These are phyloP conservation scores for Engraulis encrasicolus DNA, from an alignment of 2,113 vertebrate genomes.

Conservation along the genomic window DNA sequence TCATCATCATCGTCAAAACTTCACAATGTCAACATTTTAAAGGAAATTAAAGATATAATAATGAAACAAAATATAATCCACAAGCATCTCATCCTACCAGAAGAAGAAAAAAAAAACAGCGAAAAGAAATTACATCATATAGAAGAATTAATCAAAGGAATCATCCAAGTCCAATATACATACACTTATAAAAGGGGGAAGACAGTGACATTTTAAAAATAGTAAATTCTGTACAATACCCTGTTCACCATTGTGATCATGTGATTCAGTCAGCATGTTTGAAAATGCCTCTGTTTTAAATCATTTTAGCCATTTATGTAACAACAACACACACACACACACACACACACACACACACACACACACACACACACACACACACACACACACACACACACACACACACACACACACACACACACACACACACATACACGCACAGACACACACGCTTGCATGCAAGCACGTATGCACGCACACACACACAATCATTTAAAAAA, in stretches of 20 bases:
- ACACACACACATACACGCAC: too few species aligned
- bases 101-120: background rate
- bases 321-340: too few species aligned
- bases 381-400: background rate
- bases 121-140: background rate
- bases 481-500: too few species aligned
- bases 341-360: background rate
- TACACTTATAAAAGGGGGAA: background rate
- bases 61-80: background rate
- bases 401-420: background rate
- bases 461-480: too few species aligned
- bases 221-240: conserved; percentile 2
- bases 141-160: background rate
- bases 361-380: background rate
- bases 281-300: background rate
- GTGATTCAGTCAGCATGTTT: background rate
- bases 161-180: background rate
- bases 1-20: background rate
- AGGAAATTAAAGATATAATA: background rate
- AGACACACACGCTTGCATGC: too few species aligned
- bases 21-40: background rate
- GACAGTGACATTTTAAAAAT: background rate
- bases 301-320: background rate
- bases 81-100: background rate
- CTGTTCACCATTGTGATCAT: background rate